These are phyloP conservation scores for Leptopilina myrica DNA, from an alignment of 2,888 invertebrate species.

Conservation along the genomic window DNA sequence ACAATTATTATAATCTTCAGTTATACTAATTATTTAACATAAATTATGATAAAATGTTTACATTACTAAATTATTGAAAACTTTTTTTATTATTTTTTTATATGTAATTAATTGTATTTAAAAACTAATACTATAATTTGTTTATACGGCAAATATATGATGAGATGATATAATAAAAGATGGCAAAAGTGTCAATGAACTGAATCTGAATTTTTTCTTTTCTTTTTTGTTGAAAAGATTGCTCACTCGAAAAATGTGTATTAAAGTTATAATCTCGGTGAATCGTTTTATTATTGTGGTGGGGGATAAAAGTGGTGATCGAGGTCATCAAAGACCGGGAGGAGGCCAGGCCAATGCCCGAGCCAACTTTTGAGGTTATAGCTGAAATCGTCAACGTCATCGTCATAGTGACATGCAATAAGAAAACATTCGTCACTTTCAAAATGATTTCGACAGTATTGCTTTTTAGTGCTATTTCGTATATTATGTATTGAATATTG, in stretches of 20 bases:
- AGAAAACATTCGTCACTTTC: constrained; percentile 39
- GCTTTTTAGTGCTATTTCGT: neutral
- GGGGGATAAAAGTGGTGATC: constrained; percentile 49
- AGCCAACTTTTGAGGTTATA: constrained; percentile 46
- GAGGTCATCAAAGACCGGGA: constrained; percentile 49
- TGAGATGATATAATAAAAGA: constrained; percentile 9
- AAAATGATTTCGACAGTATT: constrained; percentile 37
- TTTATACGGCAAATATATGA: neutral
- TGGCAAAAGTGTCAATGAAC: constrained; percentile 49
- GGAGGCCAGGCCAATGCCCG: constrained; percentile 50
- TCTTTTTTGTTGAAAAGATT: constrained; percentile 40
- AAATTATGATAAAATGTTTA: too few species aligned
- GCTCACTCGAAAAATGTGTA: neutral
- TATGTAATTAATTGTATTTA: too few species aligned
- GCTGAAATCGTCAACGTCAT: constrained; percentile 40
- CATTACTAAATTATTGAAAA: too few species aligned
- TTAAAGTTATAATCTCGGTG: constrained; percentile 25
- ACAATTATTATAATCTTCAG: too few species aligned
- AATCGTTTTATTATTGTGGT: constrained; percentile 44
- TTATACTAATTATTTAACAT: too few species aligned
- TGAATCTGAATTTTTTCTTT: constrained; percentile 33
- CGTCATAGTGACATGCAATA: constrained; percentile 38
- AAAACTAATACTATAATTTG: too few species aligned
- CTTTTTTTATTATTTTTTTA: too few species aligned
- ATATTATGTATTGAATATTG: too few species aligned